Evolutionary conservation across 2,888 invertebrate species (phyloP).

Genomic region (Rhagonycha lutea): DNA sequence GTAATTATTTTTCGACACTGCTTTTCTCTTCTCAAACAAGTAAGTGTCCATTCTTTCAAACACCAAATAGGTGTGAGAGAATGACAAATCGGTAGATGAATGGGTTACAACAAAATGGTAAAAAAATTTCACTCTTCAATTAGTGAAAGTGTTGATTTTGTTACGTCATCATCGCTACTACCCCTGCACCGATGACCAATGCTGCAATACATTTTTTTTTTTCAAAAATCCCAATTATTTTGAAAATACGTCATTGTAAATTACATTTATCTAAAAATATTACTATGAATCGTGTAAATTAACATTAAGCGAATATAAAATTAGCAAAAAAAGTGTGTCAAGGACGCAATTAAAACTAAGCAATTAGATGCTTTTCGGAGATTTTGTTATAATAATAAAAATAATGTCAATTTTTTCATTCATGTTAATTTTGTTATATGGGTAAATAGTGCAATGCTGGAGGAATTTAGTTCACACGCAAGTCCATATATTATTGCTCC

Average conservation of each 20-base stretch:
- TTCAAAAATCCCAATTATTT: too few relatives aligned
- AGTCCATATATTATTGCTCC: too few relatives aligned
- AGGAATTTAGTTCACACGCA: neutral
- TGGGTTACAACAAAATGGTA: too few relatives aligned
- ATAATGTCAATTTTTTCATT: neutral
- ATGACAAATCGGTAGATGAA: neutral
- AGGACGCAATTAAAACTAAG: conserved; percentile 12
- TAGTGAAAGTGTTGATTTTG: neutral
- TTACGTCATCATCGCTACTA: neutral
- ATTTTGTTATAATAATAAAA: conserved; percentile 3
- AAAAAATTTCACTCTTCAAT: neutral
- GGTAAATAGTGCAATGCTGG: neutral
- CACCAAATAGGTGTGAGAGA: neutral
- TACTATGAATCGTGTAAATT: neutral
- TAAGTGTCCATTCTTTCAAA: neutral
- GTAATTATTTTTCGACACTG: neutral
- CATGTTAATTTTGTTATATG: neutral
- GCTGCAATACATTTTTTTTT: too few relatives aligned
- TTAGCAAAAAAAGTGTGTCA: conserved; percentile 22
- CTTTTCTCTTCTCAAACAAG: neutral
- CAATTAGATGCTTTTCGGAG: conserved; percentile 15
- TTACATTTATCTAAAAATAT: neutral
- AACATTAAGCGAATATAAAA: conserved; percentile 14
- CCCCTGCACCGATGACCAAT: too few relatives aligned
- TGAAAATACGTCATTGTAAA: neutral